Evolutionary conservation across 2,113 vertebrate genomes (phyloP).

Genomic region (Anser brachyrhynchus): DNA sequence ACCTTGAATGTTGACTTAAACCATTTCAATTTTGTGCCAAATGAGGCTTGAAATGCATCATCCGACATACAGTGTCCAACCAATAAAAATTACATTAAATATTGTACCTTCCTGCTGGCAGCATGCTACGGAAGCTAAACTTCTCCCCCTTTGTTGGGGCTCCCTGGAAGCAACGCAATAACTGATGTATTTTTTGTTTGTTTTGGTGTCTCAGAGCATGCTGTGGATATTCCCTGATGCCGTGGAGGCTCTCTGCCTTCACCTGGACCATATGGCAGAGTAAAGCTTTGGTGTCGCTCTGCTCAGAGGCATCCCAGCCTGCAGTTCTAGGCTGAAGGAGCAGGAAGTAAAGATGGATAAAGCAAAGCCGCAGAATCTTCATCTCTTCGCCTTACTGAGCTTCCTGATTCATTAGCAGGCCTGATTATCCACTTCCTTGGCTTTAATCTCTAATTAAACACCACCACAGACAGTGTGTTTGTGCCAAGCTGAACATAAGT

Average conservation of each 20-base stretch:
- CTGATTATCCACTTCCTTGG: constrained; percentile 76
- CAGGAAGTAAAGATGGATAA: background rate
- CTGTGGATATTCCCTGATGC: background rate
- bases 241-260: background rate
- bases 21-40: constrained; percentile 69
- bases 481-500: constrained; percentile 68
- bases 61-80: constrained; percentile 28
- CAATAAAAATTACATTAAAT: constrained; percentile 59
- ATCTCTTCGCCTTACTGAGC: constrained; percentile 55
- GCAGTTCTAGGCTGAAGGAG: background rate
- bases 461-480: constrained; percentile 64
- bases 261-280: background rate
- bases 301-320: background rate
- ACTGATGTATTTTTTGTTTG: background rate
- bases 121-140: background rate
- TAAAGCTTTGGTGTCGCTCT: background rate
- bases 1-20: constrained; percentile 74
- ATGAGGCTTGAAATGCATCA: constrained; percentile 75
- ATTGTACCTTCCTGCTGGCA: constrained; percentile 14
- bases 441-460: constrained; percentile 83
- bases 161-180: background rate
- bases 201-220: background rate
- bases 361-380: constrained; percentile 19
- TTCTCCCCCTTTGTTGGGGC: background rate
- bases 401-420: constrained; percentile 75